Evolutionary conservation across 2,888 invertebrate genomes (phyloP), one percentile per base, ranked within the genome.

Genomic region (Drymonia ruficornis): DNA sequence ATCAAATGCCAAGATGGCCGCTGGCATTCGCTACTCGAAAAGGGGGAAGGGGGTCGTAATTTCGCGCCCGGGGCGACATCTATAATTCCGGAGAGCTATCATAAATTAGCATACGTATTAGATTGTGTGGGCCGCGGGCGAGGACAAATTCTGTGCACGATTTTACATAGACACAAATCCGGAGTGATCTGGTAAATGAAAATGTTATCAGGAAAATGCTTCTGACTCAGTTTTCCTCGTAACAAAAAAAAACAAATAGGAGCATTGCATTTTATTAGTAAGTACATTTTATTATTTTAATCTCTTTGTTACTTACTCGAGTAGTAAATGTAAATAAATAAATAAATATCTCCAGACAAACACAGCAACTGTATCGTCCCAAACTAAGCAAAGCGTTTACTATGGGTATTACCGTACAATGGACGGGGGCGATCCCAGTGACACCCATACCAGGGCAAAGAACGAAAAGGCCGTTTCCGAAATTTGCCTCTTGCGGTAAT

Each of bases 21-120:
- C 76, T 70, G 59, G 61, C 64, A 59, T 71, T 64, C 68, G 60
- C 65, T 56, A 6, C 43, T 43, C 18, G 65, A 47, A 52, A 59
- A 76, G 68, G 69, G 68, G 74, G 79, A 70, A 65, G 63, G 69
- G 76, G 80, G 79, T 76, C 80, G 86, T 86, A 87, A 89, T 86
- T 87, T 83, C 81, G 82, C 83, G 81, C 85, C 79, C 77, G 65
- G 78, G 76, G 89, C 83, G 87, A 90, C 90, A 88, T 91, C 89
- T 89, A 91, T 90, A 89, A 91, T 90, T 89, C 89, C 83, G 69
- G 75, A 69, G 81, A 81, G 87, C 86, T 81, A 85, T 85, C 87
- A 84, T 87, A 87, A 90, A 91, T 92, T 91, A 89, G 89, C 91
- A 91, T 91, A 90, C 84, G 89, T 89, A 91, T 91, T 91, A 89